These are phyloP conservation scores for Polypterus bichir DNA, from an alignment of 2,113 vertebrate genomes.

Conservation along the genomic window DNA sequence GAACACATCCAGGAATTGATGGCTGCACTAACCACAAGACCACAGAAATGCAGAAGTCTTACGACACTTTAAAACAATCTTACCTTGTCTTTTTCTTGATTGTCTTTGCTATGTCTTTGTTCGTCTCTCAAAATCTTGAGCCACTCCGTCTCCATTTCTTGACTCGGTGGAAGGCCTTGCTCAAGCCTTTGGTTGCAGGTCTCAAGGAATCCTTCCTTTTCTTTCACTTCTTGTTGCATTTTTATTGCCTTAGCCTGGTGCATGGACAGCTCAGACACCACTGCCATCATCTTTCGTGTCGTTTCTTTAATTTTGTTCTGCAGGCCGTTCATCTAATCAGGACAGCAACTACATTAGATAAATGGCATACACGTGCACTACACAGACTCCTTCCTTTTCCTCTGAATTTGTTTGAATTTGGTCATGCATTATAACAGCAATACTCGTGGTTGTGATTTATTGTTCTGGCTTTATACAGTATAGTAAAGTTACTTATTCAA, in stretches of 20 bases:
- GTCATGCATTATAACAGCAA: too few species aligned
- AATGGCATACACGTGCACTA: too few species aligned
- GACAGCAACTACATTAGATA: too few species aligned
- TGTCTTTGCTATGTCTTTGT: conserved; percentile 40
- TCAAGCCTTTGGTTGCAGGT: conserved; percentile 50
- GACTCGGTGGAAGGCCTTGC: conserved; percentile 59
- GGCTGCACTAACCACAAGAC: too few species aligned
- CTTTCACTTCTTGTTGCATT: conserved; percentile 66
- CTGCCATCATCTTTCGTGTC: conserved; percentile 60
- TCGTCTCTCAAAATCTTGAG: conserved; percentile 48
- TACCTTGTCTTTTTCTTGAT: conserved; percentile 54
- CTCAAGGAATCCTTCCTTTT: conserved; percentile 62
- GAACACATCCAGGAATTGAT: too few species aligned
- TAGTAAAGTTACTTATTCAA: too few species aligned
- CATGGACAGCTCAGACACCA: conserved; percentile 72
- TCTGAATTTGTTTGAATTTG: too few species aligned
- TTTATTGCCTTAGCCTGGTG: conserved; percentile 54
- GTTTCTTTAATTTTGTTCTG: conserved; percentile 51
- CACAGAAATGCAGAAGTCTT: too few species aligned
- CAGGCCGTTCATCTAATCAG: conserved; percentile 50
- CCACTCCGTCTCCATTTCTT: conserved; percentile 59
- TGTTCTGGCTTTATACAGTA: too few species aligned
- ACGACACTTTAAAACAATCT: conserved; percentile 13
- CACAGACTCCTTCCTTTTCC: too few species aligned
- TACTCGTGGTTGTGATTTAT: too few species aligned